phyloP scores from a whole-genome alignment of 1,140 invertebrate species.

The Tetraneura akinire region DNA sequence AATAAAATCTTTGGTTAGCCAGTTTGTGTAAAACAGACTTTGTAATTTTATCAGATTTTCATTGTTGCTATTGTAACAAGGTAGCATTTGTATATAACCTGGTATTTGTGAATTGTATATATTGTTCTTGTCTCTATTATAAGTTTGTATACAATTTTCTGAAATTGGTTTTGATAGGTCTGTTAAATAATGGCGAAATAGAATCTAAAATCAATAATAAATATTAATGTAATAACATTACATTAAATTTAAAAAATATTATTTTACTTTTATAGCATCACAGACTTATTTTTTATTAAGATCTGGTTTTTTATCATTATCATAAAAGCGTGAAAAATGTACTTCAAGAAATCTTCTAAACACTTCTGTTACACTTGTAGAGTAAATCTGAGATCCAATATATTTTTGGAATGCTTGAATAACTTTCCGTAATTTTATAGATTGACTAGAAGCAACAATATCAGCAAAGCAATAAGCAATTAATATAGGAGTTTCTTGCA shows the following conservation, averaged over 20 bases:
- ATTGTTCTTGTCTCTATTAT: constrained; percentile 29
- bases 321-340: constrained; percentile 35
- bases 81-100: constrained; percentile 41
- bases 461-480: constrained; percentile 37
- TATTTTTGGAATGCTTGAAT: constrained; percentile 50
- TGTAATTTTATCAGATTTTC: constrained; percentile 44
- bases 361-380: constrained; percentile 29
- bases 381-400: constrained; percentile 45
- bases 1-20: constrained; percentile 40
- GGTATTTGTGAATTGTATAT: constrained; percentile 47
- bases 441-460: constrained; percentile 32
- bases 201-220: constrained; percentile 19
- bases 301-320: constrained; percentile 35
- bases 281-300: constrained; percentile 40
- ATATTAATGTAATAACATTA: not conserved
- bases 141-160: constrained; percentile 20
- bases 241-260: not conserved
- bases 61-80: constrained; percentile 26
- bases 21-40: constrained; percentile 42
- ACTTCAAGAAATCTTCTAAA: constrained; percentile 36
- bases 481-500: constrained; percentile 47
- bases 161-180: constrained; percentile 42
- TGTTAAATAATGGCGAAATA: constrained; percentile 39
- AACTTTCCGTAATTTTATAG: constrained; percentile 34
- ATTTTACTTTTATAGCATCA: constrained; percentile 33